Base-by-base conservation (phyloP, 1,140 invertebrate genomes). In the Zeugodacus cucurbitae region DNA sequence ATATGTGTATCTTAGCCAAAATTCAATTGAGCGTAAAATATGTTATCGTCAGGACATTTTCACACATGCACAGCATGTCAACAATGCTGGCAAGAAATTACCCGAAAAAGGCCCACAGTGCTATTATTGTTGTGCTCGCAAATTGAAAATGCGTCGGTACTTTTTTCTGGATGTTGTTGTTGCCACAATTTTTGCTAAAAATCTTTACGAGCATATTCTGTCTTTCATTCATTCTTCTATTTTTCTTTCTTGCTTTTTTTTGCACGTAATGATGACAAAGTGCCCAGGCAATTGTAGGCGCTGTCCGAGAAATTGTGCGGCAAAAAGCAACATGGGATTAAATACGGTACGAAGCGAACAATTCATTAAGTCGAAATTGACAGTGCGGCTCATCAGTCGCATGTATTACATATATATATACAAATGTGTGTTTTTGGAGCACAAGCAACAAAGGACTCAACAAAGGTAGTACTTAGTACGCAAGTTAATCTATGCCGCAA, bases 1-100 rank as follows among this genome's bases (percentile, higher is more conserved):
- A n/a, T 48, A 41, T 44, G 20, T 48, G 74, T 48, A 22, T 29
- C 10, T 41, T 11, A 34, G 87, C 62, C 20, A n/a, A 78, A 88
- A 88, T 88, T 88, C 87, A 88, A 88, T 88, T 88, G 87, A 88
- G 87, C 70, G 70, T 34, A 58, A 88, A 88, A 88, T 88, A 88
- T 88, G 48, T 88, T 88, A 64, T 88, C 67, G 48, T 67, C 78
- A 88, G 87, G 48, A 82, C 48, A 88, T 74, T 78, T 88, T 82
- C 74, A 87, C 54, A 82, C 74, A 82, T 82, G 74, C 41, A 78
- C 74, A 44, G 74, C 74, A 78, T 37, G 34, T 32, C 67, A 70
- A 22, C 67, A 70, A 22, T 41, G 14, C 20, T n/a, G 44, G 44
- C 17, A 44, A 74, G 37, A 44, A 82, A 22, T 48, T 48, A 37